A percentile compares a stretch with the other conserved stretches of the same genome.
Evolutionary conservation across 2,888 invertebrate species (phyloP).

Genomic region (Conchocele bisecta): DNA sequence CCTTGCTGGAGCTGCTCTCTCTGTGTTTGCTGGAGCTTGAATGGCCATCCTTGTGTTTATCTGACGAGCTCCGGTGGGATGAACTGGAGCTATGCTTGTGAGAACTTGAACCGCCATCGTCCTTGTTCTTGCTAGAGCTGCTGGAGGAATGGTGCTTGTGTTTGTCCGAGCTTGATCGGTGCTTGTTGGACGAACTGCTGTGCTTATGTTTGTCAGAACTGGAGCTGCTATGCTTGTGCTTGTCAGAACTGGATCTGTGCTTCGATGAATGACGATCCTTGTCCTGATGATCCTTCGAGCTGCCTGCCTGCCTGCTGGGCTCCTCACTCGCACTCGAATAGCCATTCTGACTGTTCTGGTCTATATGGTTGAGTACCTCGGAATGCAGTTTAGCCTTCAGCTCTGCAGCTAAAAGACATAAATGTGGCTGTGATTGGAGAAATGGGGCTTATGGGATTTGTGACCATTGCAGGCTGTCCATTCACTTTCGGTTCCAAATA

Average conservation of each 20-base stretch:
- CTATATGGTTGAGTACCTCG: constrained; percentile 56
- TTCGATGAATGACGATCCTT: constrained; percentile 59
- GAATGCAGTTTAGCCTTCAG: constrained; percentile 37
- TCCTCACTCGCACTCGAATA: constrained; percentile 28
- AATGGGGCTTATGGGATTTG: no score
- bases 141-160: constrained; percentile 53
- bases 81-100: constrained; percentile 52
- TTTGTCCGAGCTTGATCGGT: constrained; percentile 37
- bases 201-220: constrained; percentile 50
- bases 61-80: constrained; percentile 38
- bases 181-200: constrained; percentile 28
- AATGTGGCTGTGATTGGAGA: no score
- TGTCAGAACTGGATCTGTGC: constrained; percentile 61
- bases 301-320: constrained; percentile 14
- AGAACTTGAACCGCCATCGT: constrained; percentile 46
- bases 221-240: constrained; percentile 56
- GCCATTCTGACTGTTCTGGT: constrained; percentile 52
- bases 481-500: no score
- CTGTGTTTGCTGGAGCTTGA: constrained; percentile 44
- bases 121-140: constrained; percentile 32
- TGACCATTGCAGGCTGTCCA: no score
- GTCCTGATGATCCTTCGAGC: constrained; percentile 28
- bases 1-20: constrained; percentile 37
- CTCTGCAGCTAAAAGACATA: no score
- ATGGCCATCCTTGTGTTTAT: constrained; percentile 15